Base-by-base conservation (phyloP, 2,888 invertebrate genomes). In the Cantharis flavilabris region DNA sequence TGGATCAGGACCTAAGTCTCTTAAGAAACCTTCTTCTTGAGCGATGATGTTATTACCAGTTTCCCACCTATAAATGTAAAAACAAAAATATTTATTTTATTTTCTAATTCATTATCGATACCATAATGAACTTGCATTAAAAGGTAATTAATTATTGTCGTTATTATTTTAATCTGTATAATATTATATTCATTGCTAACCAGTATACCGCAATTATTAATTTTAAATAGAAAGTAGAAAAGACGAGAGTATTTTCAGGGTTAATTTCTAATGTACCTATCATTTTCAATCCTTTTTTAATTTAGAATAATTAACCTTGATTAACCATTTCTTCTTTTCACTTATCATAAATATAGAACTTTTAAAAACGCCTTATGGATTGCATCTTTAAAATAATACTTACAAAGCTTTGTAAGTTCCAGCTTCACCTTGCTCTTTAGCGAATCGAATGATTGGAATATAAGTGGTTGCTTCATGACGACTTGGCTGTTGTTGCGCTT, bases 391-490 rank as follows among this genome's bases (percentile, higher is more conserved):
- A 13, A 33, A 63, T 1, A 18, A 64, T 79, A 90, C 91, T 90
- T 89, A 94, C 94, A 94, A 88, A 77, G 95, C 93, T 88, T 94
- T 95, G 88, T 96, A 96, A 85, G 95, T 95, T 84, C 96, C 96
- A 88, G 95, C 95, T 81, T 92, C 93, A 80, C 94, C 94, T 86
- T 96, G 95, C 86, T 95, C 94, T 86, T 96, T 95, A 85, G 95
- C 94, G 87, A 95, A 95, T 82, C 92, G 91, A 79, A 96, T 91
- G 85, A 96, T 96, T 16, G 96, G 96, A 83, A 96, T 94, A 87
- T 89, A 93, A n/a, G 95, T 95, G 78, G 94, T 93, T 16, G 92
- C 91, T 64, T 92, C 91, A 73, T 85, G 89, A 88, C 81, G 65
- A 69, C 79, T 74, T 71, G 81, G 80, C 62, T 74, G 76, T 69